These are phyloP conservation scores for Calyptomena viridis DNA, from an alignment of 2,113 vertebrate genomes.

Conservation along the genomic window DNA sequence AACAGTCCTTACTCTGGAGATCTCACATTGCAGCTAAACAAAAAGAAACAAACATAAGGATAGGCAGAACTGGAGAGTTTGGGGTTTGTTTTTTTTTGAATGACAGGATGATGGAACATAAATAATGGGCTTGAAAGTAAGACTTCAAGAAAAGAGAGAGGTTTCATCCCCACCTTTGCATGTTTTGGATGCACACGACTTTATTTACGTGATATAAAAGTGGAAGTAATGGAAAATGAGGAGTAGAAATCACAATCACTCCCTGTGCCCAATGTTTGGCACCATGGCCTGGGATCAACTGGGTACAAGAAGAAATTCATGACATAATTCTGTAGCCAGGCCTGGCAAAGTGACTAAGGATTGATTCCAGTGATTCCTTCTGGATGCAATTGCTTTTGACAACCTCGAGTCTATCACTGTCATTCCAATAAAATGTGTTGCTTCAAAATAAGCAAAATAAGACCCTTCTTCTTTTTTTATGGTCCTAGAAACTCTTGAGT, in stretches of 20 bases:
- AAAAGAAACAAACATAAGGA: neutral
- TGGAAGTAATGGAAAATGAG: neutral
- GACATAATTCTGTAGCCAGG: neutral
- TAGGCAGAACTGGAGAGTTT: neutral
- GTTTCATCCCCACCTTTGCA: neutral
- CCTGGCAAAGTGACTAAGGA: neutral
- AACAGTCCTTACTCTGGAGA: neutral
- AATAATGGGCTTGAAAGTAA: neutral
- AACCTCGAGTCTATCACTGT: neutral
- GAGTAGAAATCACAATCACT: neutral
- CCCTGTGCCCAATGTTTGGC: neutral
- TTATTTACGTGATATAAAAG: neutral
- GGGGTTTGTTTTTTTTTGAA: neutral
- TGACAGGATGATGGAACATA: neutral
- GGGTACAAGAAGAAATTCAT: neutral
- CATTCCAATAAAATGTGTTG: neutral
- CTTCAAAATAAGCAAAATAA: neutral
- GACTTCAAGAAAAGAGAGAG: neutral
- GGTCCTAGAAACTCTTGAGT: neutral
- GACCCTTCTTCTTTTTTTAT: neutral
- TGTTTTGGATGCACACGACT: neutral
- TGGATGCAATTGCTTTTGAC: neutral
- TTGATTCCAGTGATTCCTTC: neutral
- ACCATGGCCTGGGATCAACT: neutral
- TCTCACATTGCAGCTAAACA: neutral